Evolutionary conservation across 1,140 invertebrate genomes (phyloP), one percentile per base, ranked within the genome.

Genomic region (Agrypnia vestita): DNA sequence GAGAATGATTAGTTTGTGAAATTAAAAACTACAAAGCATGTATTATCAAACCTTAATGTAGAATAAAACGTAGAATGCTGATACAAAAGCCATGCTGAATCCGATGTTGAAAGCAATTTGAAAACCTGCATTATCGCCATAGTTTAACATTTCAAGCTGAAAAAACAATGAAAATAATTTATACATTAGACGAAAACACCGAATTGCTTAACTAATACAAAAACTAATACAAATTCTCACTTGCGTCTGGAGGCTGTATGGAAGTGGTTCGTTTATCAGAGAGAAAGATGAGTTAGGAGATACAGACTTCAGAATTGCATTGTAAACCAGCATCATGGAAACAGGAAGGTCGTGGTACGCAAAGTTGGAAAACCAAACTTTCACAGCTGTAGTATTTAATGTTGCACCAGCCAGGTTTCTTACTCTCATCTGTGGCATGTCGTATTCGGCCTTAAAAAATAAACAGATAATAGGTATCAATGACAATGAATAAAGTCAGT

Each of bases 51-150:
- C 93, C 82, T 91, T 89, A 4, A 93, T 88, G 1, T 94, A 91
- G 84, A 95, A 95, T 0, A 96, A 86, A 0, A 95, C 90, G 83
- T 95, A 94, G 81, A 94, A 94, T 0, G 95, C 91, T 0, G 94
- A 93, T 0, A 96, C 92, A 82, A 96, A 93, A 12, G 92, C 90
- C 91, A 93, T 92, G 83, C 92, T 91, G 84, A 93, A 93, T 74
- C 90, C 91, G 15, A 93, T 87, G 83, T 93, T 93, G 62, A 92
- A 91, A 11, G 92, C 90, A 76, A 93, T 86, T 80, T 93, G 91
- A 73, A 92, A 92, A 71, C 92, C 92, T 85, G 92, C 86, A 84
- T 88, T 91, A 72, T 88, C 88, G n/a, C 90, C 91, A 3, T 85
- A 85, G 51, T 87, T 86, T 83, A 92, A 85, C 43, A 90, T 64